These are phyloP conservation scores for Conistra vaccinii DNA, from an alignment of 2,888 invertebrate genomes.

Conservation along the genomic window DNA sequence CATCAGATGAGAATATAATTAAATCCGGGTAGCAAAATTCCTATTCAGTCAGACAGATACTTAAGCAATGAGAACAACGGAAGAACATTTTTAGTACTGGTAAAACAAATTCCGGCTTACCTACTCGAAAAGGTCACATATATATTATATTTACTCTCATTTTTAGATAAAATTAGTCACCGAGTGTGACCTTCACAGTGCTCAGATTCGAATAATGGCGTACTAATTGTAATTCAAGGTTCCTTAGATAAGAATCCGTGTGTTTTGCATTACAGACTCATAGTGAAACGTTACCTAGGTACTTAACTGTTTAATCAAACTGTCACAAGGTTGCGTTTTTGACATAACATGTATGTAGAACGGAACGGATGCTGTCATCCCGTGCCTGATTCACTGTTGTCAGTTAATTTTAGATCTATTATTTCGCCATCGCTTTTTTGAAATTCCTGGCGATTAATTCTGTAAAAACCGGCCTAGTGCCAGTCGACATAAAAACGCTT, in stretches of 20 bases:
- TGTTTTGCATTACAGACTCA: slow-evolving; percentile 33
- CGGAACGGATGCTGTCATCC: slow-evolving; percentile 29
- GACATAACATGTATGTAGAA: slow-evolving; percentile 15
- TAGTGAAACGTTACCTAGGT: slow-evolving; percentile 20
- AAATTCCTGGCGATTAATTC: background rate
- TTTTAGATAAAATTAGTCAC: slow-evolving; percentile 30
- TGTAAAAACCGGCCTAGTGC: too few species aligned
- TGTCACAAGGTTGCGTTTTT: slow-evolving; percentile 34
- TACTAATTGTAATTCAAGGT: slow-evolving; percentile 50
- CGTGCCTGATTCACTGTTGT: slow-evolving; percentile 14
- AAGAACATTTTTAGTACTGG: background rate
- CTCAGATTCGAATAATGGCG: slow-evolving; percentile 31
- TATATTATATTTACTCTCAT: slow-evolving; percentile 10
- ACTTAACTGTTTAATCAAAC: slow-evolving; percentile 22
- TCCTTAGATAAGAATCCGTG: slow-evolving; percentile 43
- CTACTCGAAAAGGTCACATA: background rate
- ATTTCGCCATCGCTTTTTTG: background rate
- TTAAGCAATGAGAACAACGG: slow-evolving; percentile 9
- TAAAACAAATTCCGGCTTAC: background rate
- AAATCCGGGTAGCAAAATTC: background rate
- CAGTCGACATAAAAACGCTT: too few species aligned
- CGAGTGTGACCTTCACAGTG: slow-evolving; percentile 37
- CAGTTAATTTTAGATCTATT: background rate
- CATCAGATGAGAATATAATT: background rate
- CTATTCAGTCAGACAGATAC: background rate